Conservation (phyloP, 2,888 invertebrate genomes). For the Idaea biselata region DNA sequence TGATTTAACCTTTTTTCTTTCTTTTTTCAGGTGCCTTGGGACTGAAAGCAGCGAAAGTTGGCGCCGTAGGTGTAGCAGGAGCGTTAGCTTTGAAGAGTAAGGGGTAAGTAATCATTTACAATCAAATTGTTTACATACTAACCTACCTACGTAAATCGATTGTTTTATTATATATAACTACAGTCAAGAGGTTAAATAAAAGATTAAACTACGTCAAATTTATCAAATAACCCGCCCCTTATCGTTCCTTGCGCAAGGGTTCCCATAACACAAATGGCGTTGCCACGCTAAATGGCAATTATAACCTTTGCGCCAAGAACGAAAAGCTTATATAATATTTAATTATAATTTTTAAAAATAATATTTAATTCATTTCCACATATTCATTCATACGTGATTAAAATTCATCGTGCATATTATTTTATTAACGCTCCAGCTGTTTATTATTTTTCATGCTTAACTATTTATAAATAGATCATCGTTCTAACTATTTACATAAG, state of each 20-base stretch:
- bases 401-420: neutral
- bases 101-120: constrained; percentile 35
- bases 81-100: constrained; percentile 63
- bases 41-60: constrained; percentile 68
- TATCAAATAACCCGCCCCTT: no score
- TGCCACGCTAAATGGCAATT: no score
- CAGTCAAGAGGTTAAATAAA: no score
- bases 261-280: no score
- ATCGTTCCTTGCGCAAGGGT: no score
- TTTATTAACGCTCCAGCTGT: neutral
- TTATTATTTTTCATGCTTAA: neutral
- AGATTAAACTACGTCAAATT: no score
- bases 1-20: constrained; percentile 2
- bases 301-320: no score
- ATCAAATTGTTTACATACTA: constrained; percentile 8
- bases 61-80: constrained; percentile 61
- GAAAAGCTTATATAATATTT: no score
- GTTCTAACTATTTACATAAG: neutral
- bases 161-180: no score
- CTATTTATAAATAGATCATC: neutral
- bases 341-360: no score
- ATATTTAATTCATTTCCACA: no score
- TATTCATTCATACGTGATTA: neutral
- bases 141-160: neutral
- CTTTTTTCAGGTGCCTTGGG: constrained; percentile 52